These are phyloP conservation scores for Siphamia tubifer DNA, from an alignment of 2,113 vertebrate genomes.

Conservation along the genomic window DNA sequence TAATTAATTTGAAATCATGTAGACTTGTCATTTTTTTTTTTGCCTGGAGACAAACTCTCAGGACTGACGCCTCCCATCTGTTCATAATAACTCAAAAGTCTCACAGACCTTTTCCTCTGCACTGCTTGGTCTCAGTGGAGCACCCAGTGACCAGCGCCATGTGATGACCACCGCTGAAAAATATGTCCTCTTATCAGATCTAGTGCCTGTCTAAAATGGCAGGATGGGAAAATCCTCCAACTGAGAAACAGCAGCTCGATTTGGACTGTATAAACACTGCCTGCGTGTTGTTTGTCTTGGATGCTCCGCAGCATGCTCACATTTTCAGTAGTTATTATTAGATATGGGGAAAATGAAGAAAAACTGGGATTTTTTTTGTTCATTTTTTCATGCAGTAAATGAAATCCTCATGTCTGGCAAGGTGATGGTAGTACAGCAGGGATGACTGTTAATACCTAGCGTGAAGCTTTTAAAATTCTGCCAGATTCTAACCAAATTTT, in stretches of 20 bases:
- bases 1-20: not conserved
- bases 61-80: not conserved
- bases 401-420: constrained; percentile 32
- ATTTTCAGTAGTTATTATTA: constrained; percentile 32
- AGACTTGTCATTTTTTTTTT: not conserved
- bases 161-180: not conserved
- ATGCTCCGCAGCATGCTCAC: not conserved
- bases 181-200: not conserved
- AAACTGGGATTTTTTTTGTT: not conserved
- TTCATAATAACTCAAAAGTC: not conserved
- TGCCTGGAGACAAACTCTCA: not conserved
- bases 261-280: not conserved
- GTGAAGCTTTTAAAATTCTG: constrained; percentile 27
- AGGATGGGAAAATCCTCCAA: not conserved
- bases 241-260: not conserved
- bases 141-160: not conserved
- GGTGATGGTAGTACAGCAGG: not conserved
- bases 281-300: constrained; percentile 8
- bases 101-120: not conserved
- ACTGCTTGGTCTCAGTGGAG: no score
- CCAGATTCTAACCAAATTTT: constrained; percentile 12
- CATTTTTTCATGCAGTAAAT: not conserved
- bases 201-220: not conserved
- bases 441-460: not conserved
- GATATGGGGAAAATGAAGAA: not conserved